These are phyloP conservation scores for Drosophila flavopinicola DNA, from an alignment of 2,888 invertebrate species.

Conservation along the genomic window DNA sequence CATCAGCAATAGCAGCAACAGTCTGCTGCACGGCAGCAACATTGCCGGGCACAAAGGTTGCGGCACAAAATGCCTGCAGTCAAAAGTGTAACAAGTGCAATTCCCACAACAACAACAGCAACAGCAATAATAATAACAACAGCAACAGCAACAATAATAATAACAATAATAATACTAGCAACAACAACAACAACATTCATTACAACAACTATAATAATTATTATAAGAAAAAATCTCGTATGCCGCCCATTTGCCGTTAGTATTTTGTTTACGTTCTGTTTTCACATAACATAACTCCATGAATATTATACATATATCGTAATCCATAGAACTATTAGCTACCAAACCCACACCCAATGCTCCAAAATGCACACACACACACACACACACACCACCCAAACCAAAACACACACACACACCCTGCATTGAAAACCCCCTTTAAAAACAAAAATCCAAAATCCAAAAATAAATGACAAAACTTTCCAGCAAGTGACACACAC, in stretches of 20 bases:
- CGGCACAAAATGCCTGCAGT: conserved; percentile 51
- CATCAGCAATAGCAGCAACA: conserved; percentile 26
- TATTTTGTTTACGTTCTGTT: conserved; percentile 68
- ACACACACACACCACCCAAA: conserved; percentile 12
- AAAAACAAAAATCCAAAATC: neutral
- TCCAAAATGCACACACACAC: conserved; percentile 1
- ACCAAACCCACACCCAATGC: neutral
- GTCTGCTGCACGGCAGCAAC: conserved; percentile 36
- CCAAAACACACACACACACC: conserved; percentile 5
- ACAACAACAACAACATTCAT: conserved; percentile 82
- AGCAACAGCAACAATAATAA: conserved; percentile 47
- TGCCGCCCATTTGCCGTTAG: conserved; percentile 85
- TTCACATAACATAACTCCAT: conserved; percentile 40
- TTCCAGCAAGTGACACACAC: conserved; percentile 19
- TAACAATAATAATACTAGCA: conserved; percentile 33
- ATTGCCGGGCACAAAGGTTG: conserved; percentile 15
- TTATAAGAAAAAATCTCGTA: conserved; percentile 84
- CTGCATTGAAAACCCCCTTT: neutral
- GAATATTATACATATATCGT: conserved; percentile 23
- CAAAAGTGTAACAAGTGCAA: conserved; percentile 83
- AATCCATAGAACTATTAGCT: conserved; percentile 15
- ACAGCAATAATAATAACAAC: conserved; percentile 44
- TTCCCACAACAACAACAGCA: conserved; percentile 75
- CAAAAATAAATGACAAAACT: conserved; percentile 9
- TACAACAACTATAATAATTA: conserved; percentile 84